Conservation (phyloP, 1,140 invertebrate species). For the Venturia canescens region DNA sequence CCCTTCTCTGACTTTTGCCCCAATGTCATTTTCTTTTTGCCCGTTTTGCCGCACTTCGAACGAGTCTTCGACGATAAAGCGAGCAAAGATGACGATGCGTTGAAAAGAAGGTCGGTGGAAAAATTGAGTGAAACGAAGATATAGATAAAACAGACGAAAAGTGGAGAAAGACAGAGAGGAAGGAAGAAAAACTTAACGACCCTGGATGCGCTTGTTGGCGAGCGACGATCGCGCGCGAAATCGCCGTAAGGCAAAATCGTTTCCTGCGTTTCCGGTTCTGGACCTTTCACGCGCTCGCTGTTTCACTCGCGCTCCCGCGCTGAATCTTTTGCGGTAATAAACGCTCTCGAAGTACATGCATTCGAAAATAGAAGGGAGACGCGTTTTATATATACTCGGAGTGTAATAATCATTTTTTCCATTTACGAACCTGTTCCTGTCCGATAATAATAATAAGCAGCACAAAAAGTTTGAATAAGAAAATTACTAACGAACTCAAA, state of each 20-base stretch:
- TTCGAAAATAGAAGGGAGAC: slow-evolving; percentile 9
- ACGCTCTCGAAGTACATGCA: slow-evolving; percentile 23
- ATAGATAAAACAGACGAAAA: not conserved
- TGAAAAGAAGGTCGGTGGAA: not conserved
- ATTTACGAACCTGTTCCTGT: not conserved
- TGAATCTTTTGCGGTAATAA: not conserved
- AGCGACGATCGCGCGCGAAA: slow-evolving; percentile 33
- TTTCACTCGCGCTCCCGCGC: slow-evolving; percentile 18
- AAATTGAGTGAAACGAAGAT: not conserved
- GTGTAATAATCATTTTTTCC: not conserved
- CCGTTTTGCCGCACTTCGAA: slow-evolving; percentile 18
- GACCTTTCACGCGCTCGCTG: slow-evolving; percentile 12
- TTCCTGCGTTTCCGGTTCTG: slow-evolving; percentile 56
- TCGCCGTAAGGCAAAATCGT: slow-evolving; percentile 45
- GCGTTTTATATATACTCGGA: not conserved
- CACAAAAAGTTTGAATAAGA: too few relatives aligned
- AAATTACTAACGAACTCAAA: too few relatives aligned
- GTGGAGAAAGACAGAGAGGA: not conserved
- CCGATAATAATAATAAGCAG: too few relatives aligned
- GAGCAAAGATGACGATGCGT: not conserved
- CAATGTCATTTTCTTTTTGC: not conserved
- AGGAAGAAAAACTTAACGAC: slow-evolving; percentile 17
- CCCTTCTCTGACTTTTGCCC: not conserved
- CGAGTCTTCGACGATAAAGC: slow-evolving; percentile 19
- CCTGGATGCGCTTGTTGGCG: slow-evolving; percentile 33